A percentile compares a stretch with the other conserved stretches of the same genome.
Conservation (phyloP, 2,797 vertebrate species). For the Oceanodroma leucorhoa region DNA sequence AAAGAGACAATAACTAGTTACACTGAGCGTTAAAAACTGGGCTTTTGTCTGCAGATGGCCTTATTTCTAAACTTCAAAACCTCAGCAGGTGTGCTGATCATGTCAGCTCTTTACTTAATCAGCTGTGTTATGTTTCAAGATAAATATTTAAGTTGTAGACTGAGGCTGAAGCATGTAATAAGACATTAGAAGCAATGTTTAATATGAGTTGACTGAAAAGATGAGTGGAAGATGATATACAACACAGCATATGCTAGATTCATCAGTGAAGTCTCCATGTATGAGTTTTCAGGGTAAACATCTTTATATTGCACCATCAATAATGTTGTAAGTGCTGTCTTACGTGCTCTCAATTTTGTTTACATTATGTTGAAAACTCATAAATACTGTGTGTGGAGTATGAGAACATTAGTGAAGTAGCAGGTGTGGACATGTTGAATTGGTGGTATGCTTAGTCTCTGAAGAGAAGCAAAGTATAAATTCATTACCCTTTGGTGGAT, state of each 20-base stretch:
- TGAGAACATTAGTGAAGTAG: background rate
- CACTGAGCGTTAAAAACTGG: background rate
- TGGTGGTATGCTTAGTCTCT: background rate
- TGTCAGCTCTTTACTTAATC: background rate
- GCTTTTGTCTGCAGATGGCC: background rate
- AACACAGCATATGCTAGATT: background rate
- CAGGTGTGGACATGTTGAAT: background rate
- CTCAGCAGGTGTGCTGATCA: background rate
- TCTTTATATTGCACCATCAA: background rate
- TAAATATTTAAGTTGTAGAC: conserved; percentile 9
- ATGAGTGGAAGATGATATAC: background rate
- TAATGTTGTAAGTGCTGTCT: background rate
- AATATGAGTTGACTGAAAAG: background rate
- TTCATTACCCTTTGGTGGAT: background rate
- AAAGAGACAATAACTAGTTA: background rate
- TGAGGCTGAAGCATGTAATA: background rate
- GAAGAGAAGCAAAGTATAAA: background rate
- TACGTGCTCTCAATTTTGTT: background rate
- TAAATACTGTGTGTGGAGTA: background rate
- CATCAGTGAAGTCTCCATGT: background rate
- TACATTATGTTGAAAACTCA: background rate
- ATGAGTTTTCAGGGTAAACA: background rate
- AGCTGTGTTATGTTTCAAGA: background rate
- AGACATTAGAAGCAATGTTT: background rate
- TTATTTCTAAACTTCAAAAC: background rate